phyloP scores from a whole-genome alignment of 2,113 vertebrate genomes.

The Pseudopipra pipra region DNA sequence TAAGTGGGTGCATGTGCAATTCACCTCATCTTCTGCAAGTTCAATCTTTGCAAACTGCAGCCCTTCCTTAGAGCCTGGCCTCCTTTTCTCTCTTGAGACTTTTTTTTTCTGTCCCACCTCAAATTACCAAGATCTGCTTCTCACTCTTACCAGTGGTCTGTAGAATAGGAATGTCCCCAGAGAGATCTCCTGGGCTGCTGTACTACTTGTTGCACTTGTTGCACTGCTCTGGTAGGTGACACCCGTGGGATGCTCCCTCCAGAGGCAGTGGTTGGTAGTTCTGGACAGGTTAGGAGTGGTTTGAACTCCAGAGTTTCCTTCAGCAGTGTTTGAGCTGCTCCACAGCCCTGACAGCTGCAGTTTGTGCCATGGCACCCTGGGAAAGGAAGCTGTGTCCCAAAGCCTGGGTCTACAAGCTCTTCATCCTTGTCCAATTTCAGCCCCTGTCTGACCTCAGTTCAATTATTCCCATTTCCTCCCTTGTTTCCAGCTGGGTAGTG shows the following conservation, averaged over 20 bases:
- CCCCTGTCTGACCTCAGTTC: neutral
- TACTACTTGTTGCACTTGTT: neutral
- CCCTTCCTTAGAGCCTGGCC: neutral
- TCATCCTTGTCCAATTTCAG: neutral
- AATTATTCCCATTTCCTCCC: neutral
- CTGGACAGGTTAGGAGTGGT: neutral
- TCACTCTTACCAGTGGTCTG: neutral
- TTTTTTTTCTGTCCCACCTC: neutral
- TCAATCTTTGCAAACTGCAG: neutral
- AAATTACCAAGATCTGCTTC: neutral
- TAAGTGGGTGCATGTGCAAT: accelerated
- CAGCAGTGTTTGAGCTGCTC: neutral
- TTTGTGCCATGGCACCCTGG: neutral
- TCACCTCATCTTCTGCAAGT: neutral
- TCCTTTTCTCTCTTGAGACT: neutral
- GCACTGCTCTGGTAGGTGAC: neutral
- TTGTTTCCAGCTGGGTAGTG: neutral
- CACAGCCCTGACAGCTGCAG: neutral
- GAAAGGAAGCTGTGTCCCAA: neutral
- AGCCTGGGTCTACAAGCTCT: accelerated
- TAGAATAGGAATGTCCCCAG: neutral
- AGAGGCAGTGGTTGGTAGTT: neutral
- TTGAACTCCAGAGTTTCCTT: neutral
- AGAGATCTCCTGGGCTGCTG: neutral
- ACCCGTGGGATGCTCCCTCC: neutral